Percentiles rank a stretch among this genome's conserved stretches.
phyloP scores from a whole-genome alignment of 2,797 vertebrate genomes.

The Rhodeus uyekii region DNA sequence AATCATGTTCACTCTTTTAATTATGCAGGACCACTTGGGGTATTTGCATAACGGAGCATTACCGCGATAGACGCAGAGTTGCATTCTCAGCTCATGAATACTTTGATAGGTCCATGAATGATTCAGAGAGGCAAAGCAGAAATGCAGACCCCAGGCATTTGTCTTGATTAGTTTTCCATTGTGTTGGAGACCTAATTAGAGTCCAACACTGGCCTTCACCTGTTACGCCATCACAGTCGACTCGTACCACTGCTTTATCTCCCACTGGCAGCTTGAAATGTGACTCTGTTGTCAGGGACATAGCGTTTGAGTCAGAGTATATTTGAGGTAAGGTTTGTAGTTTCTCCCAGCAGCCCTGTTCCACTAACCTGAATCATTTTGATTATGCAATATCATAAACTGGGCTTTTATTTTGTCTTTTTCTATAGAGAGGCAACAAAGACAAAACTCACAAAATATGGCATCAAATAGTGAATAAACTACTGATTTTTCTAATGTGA shows the following conservation, averaged over 20 bases:
- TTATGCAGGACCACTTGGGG: slow-evolving; percentile 25
- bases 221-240: slow-evolving; percentile 48
- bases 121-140: slow-evolving; percentile 29
- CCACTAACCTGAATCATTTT: neutral
- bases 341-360: neutral
- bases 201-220: slow-evolving; percentile 35
- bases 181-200: slow-evolving; percentile 65
- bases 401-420: neutral
- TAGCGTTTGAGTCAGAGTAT: neutral
- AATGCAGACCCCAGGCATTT: slow-evolving; percentile 44
- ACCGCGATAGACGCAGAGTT: slow-evolving; percentile 16
- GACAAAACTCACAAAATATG: neutral
- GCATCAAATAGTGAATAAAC: neutral
- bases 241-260: slow-evolving; percentile 3
- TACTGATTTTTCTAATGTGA: neutral
- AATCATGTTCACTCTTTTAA: slow-evolving; percentile 22
- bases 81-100: slow-evolving; percentile 30
- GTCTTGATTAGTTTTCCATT: slow-evolving; percentile 57
- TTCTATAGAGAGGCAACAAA: neutral
- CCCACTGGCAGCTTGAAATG: slow-evolving; percentile 32
- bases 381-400: slow-evolving; percentile 1
- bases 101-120: slow-evolving; percentile 46
- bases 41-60: slow-evolving; percentile 36
- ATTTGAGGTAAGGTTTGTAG: slow-evolving; percentile 7
- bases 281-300: slow-evolving; percentile 12